Evolutionary conservation across 1,140 invertebrate genomes (phyloP).

Genomic region (Acromyrmex echinatior): DNA sequence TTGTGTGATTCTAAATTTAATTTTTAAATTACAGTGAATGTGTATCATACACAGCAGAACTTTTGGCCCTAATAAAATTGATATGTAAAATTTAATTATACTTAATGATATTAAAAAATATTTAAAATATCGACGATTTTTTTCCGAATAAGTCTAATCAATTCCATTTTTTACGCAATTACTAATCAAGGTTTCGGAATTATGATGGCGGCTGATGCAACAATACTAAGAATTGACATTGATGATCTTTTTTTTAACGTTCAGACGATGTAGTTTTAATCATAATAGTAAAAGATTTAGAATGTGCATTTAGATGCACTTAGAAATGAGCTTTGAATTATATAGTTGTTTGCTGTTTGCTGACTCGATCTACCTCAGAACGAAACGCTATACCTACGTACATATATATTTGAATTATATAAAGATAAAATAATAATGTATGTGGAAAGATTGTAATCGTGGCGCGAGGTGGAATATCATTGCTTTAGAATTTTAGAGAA

Average conservation of each 20-base stretch:
- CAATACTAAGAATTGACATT: conserved; percentile 49
- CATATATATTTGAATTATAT: conserved; percentile 31
- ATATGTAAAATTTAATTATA: not conserved
- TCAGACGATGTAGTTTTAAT: conserved; percentile 50
- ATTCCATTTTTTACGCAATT: not conserved
- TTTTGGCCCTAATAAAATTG: not conserved
- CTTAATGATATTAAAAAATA: too few relatives aligned
- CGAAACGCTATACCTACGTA: conserved; percentile 77
- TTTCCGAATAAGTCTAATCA: not conserved
- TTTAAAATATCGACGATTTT: not conserved
- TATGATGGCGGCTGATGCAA: conserved; percentile 49
- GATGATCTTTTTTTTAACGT: conserved; percentile 55
- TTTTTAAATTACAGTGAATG: not conserved
- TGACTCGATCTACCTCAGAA: conserved; percentile 85
- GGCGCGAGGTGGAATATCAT: conserved; percentile 13
- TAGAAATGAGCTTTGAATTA: conserved; percentile 55
- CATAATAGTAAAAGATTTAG: conserved; percentile 43
- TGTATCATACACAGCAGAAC: not conserved
- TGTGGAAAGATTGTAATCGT: conserved; percentile 49
- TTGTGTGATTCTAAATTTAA: conserved; percentile 11
- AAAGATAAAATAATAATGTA: conserved; percentile 28
- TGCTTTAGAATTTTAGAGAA: conserved; percentile 43
- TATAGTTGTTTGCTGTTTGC: conserved; percentile 65
- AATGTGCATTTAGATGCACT: conserved; percentile 40
- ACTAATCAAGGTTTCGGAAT: conserved; percentile 53